Evolutionary conservation across 2,888 invertebrate genomes (phyloP), one percentile per base, ranked within the genome.

Genomic region (Harpalus rubripes): DNA sequence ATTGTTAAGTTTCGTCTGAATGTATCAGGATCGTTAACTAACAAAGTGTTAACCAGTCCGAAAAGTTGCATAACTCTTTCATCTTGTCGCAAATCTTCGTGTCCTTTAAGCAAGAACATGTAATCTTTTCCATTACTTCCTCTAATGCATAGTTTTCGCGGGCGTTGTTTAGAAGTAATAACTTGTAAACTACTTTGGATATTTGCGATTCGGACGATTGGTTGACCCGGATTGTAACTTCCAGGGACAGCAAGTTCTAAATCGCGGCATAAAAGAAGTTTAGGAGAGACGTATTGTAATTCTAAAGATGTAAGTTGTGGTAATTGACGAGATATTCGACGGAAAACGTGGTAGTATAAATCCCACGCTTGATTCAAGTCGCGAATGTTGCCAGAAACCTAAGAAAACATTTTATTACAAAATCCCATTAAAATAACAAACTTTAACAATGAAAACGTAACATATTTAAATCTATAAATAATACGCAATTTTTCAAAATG

Each of bases 331-430:
- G 98, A 97, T 90, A 99, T 99, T 88, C 98, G 95, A 39, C 99
- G 94, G 92, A 99, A 99, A 81, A 99, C 99, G 90, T 98, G 98
- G 92, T 99, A 99, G 92, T 99, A 99, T 56, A 99, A 93, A 90
- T 99, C 99, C 99, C 99, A 99, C 2, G 99, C 99, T 90, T 98
- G 98, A 90, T 98, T 98, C 87, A 99, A 91, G 89, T 99, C 99
- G 87, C 98, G 95, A 5, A 96, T 95, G 88, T 96, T 96, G 0
- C 96, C 95, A 0, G 98, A 96, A 26, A 95, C 94, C 93, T 95
- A 91, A 85, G 85, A 72, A 32, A 65, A 74, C 52, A 8, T 39
- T 63, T 12, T 56, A 61, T 32, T 32, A 32, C 32, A 6, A 32
- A 32, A 32, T 32, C 3, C 3, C 22, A 22, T 22, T 22, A 22